Conservation (phyloP, 2,113 vertebrate species). For the Mirza zaza region DNA sequence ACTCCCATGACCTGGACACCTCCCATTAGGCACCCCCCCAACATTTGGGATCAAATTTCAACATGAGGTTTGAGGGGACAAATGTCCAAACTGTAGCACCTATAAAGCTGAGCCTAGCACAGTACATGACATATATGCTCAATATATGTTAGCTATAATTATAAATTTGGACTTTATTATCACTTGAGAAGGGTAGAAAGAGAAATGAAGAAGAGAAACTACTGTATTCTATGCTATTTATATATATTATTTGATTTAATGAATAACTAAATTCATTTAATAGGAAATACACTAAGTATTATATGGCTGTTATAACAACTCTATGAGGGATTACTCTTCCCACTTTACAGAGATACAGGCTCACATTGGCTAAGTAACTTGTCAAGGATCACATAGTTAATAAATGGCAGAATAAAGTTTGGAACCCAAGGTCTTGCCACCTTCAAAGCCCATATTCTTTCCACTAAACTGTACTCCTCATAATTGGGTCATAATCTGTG, state of each 20-base stretch:
- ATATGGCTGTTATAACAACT: not conserved
- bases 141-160: not conserved
- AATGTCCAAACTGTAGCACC: no score
- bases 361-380: not conserved
- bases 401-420: not conserved
- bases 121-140: not conserved
- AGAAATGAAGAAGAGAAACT: not conserved
- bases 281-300: no score
- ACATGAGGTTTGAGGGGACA: no score
- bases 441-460: not conserved
- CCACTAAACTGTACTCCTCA: not conserved
- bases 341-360: not conserved
- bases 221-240: not conserved
- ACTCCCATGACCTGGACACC: no score
- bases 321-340: not conserved
- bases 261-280: no score
- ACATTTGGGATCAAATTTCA: no score
- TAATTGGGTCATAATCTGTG: not conserved
- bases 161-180: not conserved
- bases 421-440: not conserved
- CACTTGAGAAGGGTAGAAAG: not conserved
- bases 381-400: not conserved
- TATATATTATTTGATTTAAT: not conserved
- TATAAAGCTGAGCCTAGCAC: not conserved
- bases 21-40: no score